Evolutionary conservation across 2,797 vertebrate species (phyloP), one percentile per base, ranked within the genome.

Genomic region (Xenopus petersii): DNA sequence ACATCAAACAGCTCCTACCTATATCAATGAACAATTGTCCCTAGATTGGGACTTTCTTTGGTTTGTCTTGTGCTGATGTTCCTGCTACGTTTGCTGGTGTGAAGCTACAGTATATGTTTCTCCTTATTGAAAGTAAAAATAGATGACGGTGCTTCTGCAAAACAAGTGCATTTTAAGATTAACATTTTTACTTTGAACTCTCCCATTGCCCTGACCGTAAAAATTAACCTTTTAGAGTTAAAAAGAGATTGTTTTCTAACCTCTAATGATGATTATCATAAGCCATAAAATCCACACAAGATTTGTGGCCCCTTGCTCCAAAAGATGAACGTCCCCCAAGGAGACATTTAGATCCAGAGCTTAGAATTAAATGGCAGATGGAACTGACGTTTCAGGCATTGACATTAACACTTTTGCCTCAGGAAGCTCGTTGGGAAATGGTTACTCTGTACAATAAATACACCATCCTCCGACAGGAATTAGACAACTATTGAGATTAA

Each of bases 401-500:
- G 89, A 90, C 88, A 92, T 89, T 90, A 91, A 81, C 84, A 85
- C 88, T 89, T 80, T 82, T 86, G 89, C 88, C 90, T 88, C 88
- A 91, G 91, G 91, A 91, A 91, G 90, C 89, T 91, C 89, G 90
- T 92, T 92, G 91, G 91, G 86, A 87, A 88, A 90, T 88, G 87
- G 87, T 91, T 90, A 90, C 90, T 90, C 91, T 90, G 89, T 88
- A 91, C 91, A 91, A 93, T 92, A 93, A 92, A 91, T 92, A 91
- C 89, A 91, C 89, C 88, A 91, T 91, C 85, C 82, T 88, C 88
- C 79, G 88, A 92, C 91, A 92, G 88, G 92, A 93, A 93, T 92
- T 92, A 91, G 91, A 92, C 91, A 92, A 89, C 89, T 91, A 93
- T 92, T 92, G 91, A 91, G 92, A 93, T 93, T 91, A 93, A 93